These are phyloP conservation scores for Oplegnathus fasciatus DNA, from an alignment of 2,113 vertebrate genomes.

Conservation along the genomic window DNA sequence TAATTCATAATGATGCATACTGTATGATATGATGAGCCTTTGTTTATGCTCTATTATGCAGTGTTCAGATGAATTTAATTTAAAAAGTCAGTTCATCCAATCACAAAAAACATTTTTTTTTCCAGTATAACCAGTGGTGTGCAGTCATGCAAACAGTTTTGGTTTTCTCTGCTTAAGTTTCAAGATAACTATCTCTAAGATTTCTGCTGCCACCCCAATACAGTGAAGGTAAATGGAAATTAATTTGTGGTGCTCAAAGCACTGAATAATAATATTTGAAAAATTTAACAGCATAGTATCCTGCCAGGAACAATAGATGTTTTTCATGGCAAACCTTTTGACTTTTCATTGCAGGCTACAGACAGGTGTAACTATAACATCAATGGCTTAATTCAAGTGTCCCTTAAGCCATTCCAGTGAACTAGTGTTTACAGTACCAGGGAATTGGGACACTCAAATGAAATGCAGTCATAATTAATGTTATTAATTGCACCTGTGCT, in stretches of 20 bases:
- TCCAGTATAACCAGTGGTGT: neutral
- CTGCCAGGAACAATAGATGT: neutral
- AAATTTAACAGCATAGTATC: neutral
- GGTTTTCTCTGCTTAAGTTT: neutral
- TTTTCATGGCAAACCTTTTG: neutral
- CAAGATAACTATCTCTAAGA: neutral
- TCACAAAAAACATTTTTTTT: neutral
- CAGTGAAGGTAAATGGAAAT: neutral
- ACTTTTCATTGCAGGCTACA: neutral
- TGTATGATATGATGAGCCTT: slow-evolving; percentile 2
- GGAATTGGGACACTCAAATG: neutral
- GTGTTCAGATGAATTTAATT: neutral
- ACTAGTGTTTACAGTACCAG: neutral
- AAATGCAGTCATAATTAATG: neutral
- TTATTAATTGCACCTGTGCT: neutral
- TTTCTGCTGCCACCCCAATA: neutral
- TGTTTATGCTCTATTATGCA: neutral
- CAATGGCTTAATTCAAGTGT: neutral
- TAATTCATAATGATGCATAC: slow-evolving; percentile 18
- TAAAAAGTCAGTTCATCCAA: neutral
- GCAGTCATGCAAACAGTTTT: neutral
- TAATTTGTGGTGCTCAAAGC: neutral
- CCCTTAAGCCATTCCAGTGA: neutral
- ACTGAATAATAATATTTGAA: neutral
- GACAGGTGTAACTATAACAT: neutral